Evolutionary conservation across 2,888 invertebrate species (phyloP), one percentile per base, ranked within the genome.

Genomic region (Tenthredo amoena): DNA sequence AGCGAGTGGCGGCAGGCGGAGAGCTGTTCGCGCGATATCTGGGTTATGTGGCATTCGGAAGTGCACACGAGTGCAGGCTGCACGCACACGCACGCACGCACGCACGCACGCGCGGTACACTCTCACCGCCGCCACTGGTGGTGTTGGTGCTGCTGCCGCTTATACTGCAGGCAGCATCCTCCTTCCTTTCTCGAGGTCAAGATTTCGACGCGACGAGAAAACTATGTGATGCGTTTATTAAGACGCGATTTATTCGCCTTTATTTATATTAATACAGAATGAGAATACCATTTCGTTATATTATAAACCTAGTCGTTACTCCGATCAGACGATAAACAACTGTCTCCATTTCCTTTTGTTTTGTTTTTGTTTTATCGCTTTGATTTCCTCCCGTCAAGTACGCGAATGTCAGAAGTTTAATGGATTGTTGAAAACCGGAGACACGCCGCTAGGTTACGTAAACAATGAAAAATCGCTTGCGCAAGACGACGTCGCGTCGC

Each of bases 21-120:
- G 71, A 79, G 58, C 37, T 5, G 77, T 40, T 58, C n/a, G 62
- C 34, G 37, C 58, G 81, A 62, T 81, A 81, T 81, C 81, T 81
- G 81, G 81, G 81, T 81, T 81, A 81, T 81, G 81, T 81, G 81
- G 81, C 81, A 81, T 81, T 81, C 81, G 81, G 81, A 81, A 81
- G 81, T 81, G 81, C 81, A 81, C 62, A 81, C 81, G 62, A 81
- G 37, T 81, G 81, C 81, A 81, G 62, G 62, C 58, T 62, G 40
- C 40, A 81, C 62, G 47, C 47, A 68, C 68, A 55, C 65, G 65
- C 43, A 43, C 18, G 5, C 62, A 62, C 26, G 43, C 74, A 26
- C n/a, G 40, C 40, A 12, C 77, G 10, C 12, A 26, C n/a, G 40
- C 40, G 21, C 77, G 10, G 5, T 7, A 50, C 18, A 18, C 50